Base-by-base conservation (phyloP, 2,113 vertebrate species). In the Silurus asotus region DNA sequence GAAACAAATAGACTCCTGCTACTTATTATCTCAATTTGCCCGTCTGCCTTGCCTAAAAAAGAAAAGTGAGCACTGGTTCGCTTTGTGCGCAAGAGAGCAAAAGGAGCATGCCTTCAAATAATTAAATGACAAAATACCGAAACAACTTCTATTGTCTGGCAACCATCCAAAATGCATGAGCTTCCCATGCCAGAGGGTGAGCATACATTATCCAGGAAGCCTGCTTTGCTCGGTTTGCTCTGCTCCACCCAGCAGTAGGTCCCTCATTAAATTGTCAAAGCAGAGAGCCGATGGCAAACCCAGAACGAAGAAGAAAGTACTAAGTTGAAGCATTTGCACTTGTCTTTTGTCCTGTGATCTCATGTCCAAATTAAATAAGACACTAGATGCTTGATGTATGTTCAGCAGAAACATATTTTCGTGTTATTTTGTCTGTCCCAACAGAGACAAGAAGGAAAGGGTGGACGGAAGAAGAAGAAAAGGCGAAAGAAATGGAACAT, bases 261-360 rank as follows among this genome's bases (percentile, higher is more conserved):
- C 23, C 9, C 48, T 75, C 72, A 75, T 51, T 51, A 51, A 72
- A n/a, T 20, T 76, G 74, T 76, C 74, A 76, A 55, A 76, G 51
- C 51, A 53, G 17, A 75, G 20, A 75, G 20, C 72, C 49, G 3
- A 19, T 15, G 23, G 74, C 15, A 11, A 75, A 75, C 49, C n/a
- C 49, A 2, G 23, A 76, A 76, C 74, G 25, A 76, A 25, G 23
- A 55, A 23, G 3, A 51, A 37, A 25, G 55, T 58, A 37, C 8
- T 37, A 37, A 58, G n/a, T 13, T 77, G 75, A 77, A 77, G n/a
- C n/a, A 79, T 59, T 78, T 58, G 37, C 76, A 58, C 25, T 79
- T 9, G 5, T 79, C 8, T 28, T 5, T 79, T 58, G 76, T 79
- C 55, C 76, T 10, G 25, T 45, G 25, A 79, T 79, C 76, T 79